Evolutionary conservation across 2,113 vertebrate genomes (phyloP).

Genomic region (Notothenia rossii): DNA sequence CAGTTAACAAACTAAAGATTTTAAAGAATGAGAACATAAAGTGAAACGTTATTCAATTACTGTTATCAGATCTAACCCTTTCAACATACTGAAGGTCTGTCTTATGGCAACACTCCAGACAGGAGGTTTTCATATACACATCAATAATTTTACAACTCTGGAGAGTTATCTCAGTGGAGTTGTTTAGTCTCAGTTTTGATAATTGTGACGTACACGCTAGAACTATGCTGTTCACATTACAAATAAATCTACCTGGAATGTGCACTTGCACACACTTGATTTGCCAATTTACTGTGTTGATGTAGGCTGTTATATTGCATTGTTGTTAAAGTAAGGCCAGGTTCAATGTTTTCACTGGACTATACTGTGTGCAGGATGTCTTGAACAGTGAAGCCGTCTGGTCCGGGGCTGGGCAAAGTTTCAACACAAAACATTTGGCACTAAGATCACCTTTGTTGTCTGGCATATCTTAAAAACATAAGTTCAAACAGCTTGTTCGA

Average conservation of each 20-base stretch:
- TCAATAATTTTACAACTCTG: not conserved
- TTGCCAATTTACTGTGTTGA: constrained; percentile 6
- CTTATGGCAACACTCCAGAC: constrained; percentile 11
- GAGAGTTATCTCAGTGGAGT: not conserved
- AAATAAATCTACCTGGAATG: constrained; percentile 39
- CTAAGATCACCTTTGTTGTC: constrained; percentile 44
- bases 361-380: constrained; percentile 6
- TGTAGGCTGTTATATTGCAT: not conserved
- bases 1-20: constrained; percentile 1
- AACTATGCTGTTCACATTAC: constrained; percentile 21
- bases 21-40: constrained; percentile 7
- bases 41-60: constrained; percentile 7
- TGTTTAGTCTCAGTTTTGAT: not conserved
- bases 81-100: constrained; percentile 6
- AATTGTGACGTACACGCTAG: constrained; percentile 23
- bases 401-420: constrained; percentile 5
- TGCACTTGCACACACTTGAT: constrained; percentile 30
- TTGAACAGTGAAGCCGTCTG: not conserved
- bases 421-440: constrained; percentile 24
- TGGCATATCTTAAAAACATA: constrained; percentile 35
- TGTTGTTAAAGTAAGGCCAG: constrained; percentile 23
- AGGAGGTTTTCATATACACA: constrained; percentile 17
- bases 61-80: constrained; percentile 28
- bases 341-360: not conserved
- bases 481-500: constrained; percentile 22